Evolutionary conservation across 2,888 invertebrate genomes (phyloP).

Genomic region (Agapetus fuscipes): DNA sequence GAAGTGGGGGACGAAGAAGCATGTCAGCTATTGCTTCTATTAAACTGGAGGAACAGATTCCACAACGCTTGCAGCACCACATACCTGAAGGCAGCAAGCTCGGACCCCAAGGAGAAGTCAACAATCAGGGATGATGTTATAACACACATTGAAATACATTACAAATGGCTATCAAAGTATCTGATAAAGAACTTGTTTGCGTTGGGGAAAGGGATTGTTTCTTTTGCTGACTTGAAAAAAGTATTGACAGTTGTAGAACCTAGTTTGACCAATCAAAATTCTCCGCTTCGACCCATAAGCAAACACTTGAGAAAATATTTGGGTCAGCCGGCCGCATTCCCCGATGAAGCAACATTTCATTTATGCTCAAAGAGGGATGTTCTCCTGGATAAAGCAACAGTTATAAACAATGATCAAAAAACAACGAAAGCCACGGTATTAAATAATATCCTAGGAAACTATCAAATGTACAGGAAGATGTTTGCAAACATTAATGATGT

Average conservation of each 20-base stretch:
- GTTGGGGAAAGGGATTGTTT: not conserved
- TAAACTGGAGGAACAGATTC: constrained; percentile 48
- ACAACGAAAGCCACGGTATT: not conserved
- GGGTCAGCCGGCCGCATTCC: constrained; percentile 35
- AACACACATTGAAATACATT: constrained; percentile 57
- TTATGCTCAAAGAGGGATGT: constrained; percentile 8
- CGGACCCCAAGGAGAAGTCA: constrained; percentile 28
- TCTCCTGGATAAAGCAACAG: constrained; percentile 3
- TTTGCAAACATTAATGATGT: constrained; percentile 9
- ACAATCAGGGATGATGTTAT: constrained; percentile 44
- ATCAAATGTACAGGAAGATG: not conserved
- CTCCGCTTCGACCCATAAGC: constrained; percentile 29
- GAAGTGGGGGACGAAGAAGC: constrained; percentile 31
- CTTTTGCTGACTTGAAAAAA: constrained; percentile 4
- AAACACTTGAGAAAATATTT: constrained; percentile 36
- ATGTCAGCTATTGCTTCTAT: constrained; percentile 35
- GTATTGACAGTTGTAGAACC: constrained; percentile 8
- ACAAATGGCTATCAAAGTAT: constrained; percentile 62
- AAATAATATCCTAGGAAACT: constrained; percentile 7
- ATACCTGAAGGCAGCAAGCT: constrained; percentile 29
- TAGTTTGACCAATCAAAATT: constrained; percentile 23
- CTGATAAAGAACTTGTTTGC: constrained; percentile 3
- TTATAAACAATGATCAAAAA: constrained; percentile 2
- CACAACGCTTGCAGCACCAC: constrained; percentile 32
- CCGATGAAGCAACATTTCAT: constrained; percentile 23